Percentiles rank a stretch among this genome's conserved stretches.
Conservation (phyloP, 2,888 invertebrate species). For the Thalpophila matura region DNA sequence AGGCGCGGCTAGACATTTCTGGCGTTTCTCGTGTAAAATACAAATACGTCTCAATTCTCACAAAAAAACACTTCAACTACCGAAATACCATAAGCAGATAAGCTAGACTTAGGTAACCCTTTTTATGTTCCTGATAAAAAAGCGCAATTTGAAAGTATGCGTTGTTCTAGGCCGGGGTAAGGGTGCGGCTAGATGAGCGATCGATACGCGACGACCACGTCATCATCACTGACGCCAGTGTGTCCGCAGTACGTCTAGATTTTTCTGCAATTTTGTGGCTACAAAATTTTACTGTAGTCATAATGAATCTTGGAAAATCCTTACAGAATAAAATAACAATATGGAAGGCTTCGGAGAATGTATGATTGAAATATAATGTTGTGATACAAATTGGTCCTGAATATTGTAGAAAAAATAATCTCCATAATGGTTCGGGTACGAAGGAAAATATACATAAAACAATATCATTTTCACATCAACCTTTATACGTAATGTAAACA, state of each 20-base stretch:
- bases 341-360: background rate
- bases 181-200: slow-evolving; percentile 60
- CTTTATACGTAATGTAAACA: slow-evolving; percentile 14
- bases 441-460: slow-evolving; percentile 10
- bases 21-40: slow-evolving; percentile 9
- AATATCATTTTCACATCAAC: slow-evolving; percentile 2
- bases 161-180: slow-evolving; percentile 54
- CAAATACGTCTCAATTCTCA: slow-evolving; percentile 5
- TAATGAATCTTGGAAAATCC: slow-evolving; percentile 11
- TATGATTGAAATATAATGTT: slow-evolving; percentile 18
- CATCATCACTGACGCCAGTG: slow-evolving; percentile 56
- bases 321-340: slow-evolving; percentile 11
- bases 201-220: slow-evolving; percentile 58
- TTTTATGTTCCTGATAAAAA: slow-evolving; percentile 46
- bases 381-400: slow-evolving; percentile 27
- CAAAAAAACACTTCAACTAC: slow-evolving; percentile 5
- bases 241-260: slow-evolving; percentile 41
- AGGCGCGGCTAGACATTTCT: background rate
- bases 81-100: slow-evolving; percentile 30
- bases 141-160: slow-evolving; percentile 41
- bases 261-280: slow-evolving; percentile 31
- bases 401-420: slow-evolving; percentile 29
- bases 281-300: slow-evolving; percentile 22
- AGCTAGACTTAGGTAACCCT: slow-evolving; percentile 42
- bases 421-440: slow-evolving; percentile 3